phyloP scores from a whole-genome alignment of 2,113 vertebrate genomes.

The Romanogobio albipinnatus region DNA sequence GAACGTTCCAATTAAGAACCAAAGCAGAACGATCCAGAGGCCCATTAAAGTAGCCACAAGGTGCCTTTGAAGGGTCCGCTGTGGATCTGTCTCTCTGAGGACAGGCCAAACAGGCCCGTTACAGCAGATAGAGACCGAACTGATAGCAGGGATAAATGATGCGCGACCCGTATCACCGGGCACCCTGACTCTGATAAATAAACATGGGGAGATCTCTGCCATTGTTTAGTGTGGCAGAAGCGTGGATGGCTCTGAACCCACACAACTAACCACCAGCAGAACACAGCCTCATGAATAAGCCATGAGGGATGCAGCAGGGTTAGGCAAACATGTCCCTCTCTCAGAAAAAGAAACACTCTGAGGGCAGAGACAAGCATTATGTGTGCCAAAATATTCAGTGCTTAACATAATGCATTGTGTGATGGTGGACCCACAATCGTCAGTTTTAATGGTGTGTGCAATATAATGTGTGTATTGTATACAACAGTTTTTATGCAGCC shows the following conservation, averaged over 20 bases:
- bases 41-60: conserved; percentile 42
- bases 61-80: conserved; percentile 54
- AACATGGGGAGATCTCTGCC: conserved; percentile 55
- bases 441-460: background rate
- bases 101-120: conserved; percentile 36
- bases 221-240: conserved; percentile 44
- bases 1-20: conserved; percentile 45
- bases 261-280: conserved; percentile 38
- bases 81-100: conserved; percentile 2
- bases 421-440: background rate
- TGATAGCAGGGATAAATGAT: conserved; percentile 51
- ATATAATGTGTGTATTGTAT: background rate
- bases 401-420: background rate
- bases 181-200: conserved; percentile 59
- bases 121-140: conserved; percentile 42
- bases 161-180: conserved; percentile 26
- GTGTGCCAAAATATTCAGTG: conserved; percentile 18
- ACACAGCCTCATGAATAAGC: conserved; percentile 58
- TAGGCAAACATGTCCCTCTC: conserved; percentile 39
- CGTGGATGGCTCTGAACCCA: conserved; percentile 36
- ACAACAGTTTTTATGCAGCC: background rate
- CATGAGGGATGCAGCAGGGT: conserved; percentile 41
- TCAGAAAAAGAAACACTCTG: conserved; percentile 8
- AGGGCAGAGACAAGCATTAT: background rate
- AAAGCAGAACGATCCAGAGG: background rate